A percentile compares a stretch with the other conserved stretches of the same genome.
These are phyloP conservation scores for Holacanthus passer DNA, from an alignment of 2,113 vertebrate species.

Conservation along the genomic window DNA sequence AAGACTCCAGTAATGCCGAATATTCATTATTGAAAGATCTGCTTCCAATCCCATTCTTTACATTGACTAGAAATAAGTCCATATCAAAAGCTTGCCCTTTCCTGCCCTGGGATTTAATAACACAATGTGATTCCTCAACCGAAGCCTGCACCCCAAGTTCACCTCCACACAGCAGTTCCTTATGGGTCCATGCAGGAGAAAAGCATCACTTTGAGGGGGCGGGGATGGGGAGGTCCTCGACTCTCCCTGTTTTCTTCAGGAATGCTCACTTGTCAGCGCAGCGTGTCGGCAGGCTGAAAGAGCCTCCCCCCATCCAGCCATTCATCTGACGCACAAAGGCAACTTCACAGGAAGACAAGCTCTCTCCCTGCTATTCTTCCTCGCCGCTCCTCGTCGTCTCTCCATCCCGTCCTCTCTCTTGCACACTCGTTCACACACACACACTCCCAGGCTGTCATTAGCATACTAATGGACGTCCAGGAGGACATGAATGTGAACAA, in stretches of 20 bases:
- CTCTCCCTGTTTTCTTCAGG: constrained; percentile 33
- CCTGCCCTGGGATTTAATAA: constrained; percentile 27
- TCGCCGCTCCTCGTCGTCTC: constrained; percentile 21
- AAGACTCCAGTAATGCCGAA: constrained; percentile 40
- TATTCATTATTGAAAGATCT: constrained; percentile 15
- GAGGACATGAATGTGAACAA: constrained; percentile 62
- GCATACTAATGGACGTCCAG: constrained; percentile 77
- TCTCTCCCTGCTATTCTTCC: constrained; percentile 44
- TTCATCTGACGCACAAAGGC: constrained; percentile 79
- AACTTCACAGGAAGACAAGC: constrained; percentile 76
- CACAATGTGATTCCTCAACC: constrained; percentile 52
- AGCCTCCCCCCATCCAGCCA: constrained; percentile 43
- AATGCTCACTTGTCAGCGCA: constrained; percentile 77
- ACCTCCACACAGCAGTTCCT: constrained; percentile 33
- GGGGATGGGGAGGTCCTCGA: constrained; percentile 25
- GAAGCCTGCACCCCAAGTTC: constrained; percentile 32
- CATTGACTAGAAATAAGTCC: constrained; percentile 7
- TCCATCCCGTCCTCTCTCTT: constrained; percentile 2
- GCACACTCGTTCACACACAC: constrained; percentile 38
- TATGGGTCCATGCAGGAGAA: constrained; percentile 29
- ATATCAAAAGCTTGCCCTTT: constrained; percentile 27
- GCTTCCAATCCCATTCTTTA: constrained; percentile 8
- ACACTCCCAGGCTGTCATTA: constrained; percentile 64
- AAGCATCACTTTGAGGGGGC: constrained; percentile 13
- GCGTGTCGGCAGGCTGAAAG: constrained; percentile 52